Evolutionary conservation across 2,888 invertebrate genomes (phyloP).

Genomic region (Stenurella melanura): DNA sequence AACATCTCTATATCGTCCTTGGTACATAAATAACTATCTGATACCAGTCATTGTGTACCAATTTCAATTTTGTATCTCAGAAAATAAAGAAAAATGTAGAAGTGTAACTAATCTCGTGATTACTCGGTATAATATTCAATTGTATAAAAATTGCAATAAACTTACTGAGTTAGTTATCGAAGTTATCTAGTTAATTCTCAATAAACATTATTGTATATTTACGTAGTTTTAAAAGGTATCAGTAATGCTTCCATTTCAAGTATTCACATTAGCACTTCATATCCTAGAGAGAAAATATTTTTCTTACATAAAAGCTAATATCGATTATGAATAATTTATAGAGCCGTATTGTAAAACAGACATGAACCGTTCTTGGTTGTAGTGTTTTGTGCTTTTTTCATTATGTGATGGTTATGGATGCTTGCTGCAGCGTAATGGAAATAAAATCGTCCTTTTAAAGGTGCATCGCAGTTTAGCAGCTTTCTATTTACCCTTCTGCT

Average conservation of each 20-base stretch:
- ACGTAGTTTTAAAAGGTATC: too few relatives aligned
- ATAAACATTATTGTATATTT: too few relatives aligned
- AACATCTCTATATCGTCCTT: too few relatives aligned
- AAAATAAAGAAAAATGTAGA: too few relatives aligned
- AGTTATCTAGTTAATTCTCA: too few relatives aligned
- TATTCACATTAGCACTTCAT: not conserved
- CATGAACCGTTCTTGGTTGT: not conserved
- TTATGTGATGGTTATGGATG: constrained; percentile 21
- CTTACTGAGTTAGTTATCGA: too few relatives aligned
- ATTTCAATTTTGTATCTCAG: too few relatives aligned
- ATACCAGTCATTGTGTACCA: too few relatives aligned
- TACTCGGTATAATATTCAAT: too few relatives aligned
- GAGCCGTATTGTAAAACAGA: not conserved
- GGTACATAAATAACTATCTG: too few relatives aligned
- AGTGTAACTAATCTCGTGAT: too few relatives aligned
- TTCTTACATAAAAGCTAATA: not conserved
- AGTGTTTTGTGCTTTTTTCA: constrained; percentile 1
- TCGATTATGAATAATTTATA: constrained; percentile 27
- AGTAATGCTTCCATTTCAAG: not conserved
- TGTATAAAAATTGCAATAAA: too few relatives aligned
- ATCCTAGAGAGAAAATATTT: not conserved
- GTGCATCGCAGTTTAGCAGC: constrained; percentile 28
- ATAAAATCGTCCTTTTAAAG: constrained; percentile 25
- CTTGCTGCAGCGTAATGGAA: constrained; percentile 26
- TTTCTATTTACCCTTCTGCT: constrained; percentile 31